Evolutionary conservation across 2,113 vertebrate genomes (phyloP), one percentile per base, ranked within the genome.

Genomic region (human): DNA sequence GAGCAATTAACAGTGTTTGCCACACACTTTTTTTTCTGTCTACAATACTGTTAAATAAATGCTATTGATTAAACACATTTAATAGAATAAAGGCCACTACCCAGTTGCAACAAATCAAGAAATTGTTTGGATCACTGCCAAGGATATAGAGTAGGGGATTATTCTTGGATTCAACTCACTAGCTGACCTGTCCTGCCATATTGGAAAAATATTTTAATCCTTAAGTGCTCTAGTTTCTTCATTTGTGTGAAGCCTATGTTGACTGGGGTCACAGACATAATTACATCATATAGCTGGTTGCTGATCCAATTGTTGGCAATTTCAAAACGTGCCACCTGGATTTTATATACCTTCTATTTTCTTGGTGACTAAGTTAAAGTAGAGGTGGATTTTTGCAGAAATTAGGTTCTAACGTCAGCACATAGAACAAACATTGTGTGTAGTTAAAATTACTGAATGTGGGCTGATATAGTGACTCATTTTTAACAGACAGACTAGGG

Each of bases 131-230:
- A n/a, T 89, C 81, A 23, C 92, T 94, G 89, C 59, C 78, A 57
- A 68, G 43, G 57, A 50, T 45, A 8, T 18, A 75, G 48, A 68
- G 35, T 32, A 61, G 12, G 18, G 22, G 25, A 82, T 95, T 93
- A 75, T 64, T 82, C 52, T 83, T 85, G 55, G 86, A n/a, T n/a
- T 90, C 78, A 78, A 0, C 50, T 85, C 25, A 89, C 22, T 84
- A 40, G 27, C 68, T 82, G 94, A 90, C 84, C 94, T 86, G 23
- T 93, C 52, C 43, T 80, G 68, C 27, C 38, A 12, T 84, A 30
- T 35, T 66, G 91, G 85, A 68, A 64, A 89, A 94, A 27, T 83
- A 80, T 75, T 90, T 96, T 93, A 97, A 83, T 89, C 48, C n/a
- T 59, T 57, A 72, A 52, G 7, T 79, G 40, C 17, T 90, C 87